Conservation (phyloP, 1,140 invertebrate species). For the Drosophila miranda region DNA sequence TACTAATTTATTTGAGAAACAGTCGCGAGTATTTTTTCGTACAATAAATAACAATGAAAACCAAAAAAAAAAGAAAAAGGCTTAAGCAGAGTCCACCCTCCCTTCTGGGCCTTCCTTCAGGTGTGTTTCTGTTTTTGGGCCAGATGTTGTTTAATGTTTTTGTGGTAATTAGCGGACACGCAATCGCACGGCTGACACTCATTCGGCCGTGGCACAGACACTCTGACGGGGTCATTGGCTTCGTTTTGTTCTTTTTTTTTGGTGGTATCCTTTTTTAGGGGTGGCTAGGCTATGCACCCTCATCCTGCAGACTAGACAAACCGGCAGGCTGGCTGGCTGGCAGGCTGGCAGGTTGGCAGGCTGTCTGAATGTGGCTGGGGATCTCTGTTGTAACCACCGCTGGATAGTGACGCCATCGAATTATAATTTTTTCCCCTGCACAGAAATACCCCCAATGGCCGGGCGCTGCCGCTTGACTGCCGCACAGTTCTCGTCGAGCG, state of each 20-base stretch:
- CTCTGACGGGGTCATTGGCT: conserved; percentile 49
- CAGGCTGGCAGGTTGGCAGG: conserved; percentile 8
- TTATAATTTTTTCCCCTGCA: conserved; percentile 56
- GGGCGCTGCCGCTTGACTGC: conserved; percentile 34
- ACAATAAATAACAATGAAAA: conserved; percentile 69
- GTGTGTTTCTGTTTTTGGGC: not conserved
- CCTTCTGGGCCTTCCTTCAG: conserved; percentile 1
- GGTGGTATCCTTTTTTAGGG: conserved; percentile 32
- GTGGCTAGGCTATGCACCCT: conserved; percentile 34
- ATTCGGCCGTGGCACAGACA: conserved; percentile 32
- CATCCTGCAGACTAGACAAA: conserved; percentile 19
- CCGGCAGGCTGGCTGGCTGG: not conserved
- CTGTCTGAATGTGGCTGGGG: conserved; percentile 19
- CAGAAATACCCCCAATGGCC: conserved; percentile 42
- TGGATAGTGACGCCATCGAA: conserved; percentile 63
- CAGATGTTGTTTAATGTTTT: conserved; percentile 56
- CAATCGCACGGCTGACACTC: conserved; percentile 45
- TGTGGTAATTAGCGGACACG: conserved; percentile 62
- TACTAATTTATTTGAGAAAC: conserved; percentile 73
- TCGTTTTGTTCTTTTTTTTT: conserved; percentile 8
- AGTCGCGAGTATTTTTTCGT: conserved; percentile 70
- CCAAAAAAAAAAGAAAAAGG: conserved; percentile 20
- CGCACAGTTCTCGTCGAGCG: conserved; percentile 64
- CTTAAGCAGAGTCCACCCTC: not conserved
- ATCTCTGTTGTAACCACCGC: conserved; percentile 52